These are phyloP conservation scores for Philopedon plagiatum DNA, from an alignment of 2,888 invertebrate genomes.

Conservation along the genomic window DNA sequence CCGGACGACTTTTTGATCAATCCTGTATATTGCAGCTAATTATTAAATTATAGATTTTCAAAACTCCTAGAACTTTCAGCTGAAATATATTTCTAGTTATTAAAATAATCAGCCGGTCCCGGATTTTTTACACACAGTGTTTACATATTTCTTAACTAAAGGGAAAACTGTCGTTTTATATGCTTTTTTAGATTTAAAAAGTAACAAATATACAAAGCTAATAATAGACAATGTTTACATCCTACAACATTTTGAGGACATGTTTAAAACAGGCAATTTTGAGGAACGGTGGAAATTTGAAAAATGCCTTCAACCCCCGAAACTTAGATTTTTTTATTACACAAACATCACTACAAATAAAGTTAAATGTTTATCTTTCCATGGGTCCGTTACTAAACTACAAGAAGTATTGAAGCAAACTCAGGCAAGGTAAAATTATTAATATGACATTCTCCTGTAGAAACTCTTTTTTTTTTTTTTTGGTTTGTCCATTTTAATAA, in stretches of 20 bases:
- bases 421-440: constrained; percentile 66
- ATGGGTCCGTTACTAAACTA: constrained; percentile 81
- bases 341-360: constrained; percentile 76
- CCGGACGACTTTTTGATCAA: too few relatives aligned
- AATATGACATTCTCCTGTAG: too few relatives aligned
- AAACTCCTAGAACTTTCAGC: too few relatives aligned
- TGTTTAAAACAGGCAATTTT: constrained; percentile 86
- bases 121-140: too few relatives aligned
- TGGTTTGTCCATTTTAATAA: too few relatives aligned
- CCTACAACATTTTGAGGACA: constrained; percentile 88
- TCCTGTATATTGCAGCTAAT: too few relatives aligned
- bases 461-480: too few relatives aligned
- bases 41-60: too few relatives aligned
- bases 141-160: too few relatives aligned
- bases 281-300: constrained; percentile 83
- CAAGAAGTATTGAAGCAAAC: constrained; percentile 73
- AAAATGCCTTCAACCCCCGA: constrained; percentile 70
- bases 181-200: constrained; percentile 68
- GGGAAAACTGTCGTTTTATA: too few relatives aligned
- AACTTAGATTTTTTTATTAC: constrained; percentile 81
- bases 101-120: too few relatives aligned
- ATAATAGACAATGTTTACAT: constrained; percentile 84
- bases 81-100: too few relatives aligned
- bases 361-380: constrained; percentile 85
- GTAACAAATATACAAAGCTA: constrained; percentile 64